A percentile compares a stretch with the other conserved stretches of the same genome.
Conservation (phyloP, 2,113 vertebrate species). For the Phaethon lepturus region DNA sequence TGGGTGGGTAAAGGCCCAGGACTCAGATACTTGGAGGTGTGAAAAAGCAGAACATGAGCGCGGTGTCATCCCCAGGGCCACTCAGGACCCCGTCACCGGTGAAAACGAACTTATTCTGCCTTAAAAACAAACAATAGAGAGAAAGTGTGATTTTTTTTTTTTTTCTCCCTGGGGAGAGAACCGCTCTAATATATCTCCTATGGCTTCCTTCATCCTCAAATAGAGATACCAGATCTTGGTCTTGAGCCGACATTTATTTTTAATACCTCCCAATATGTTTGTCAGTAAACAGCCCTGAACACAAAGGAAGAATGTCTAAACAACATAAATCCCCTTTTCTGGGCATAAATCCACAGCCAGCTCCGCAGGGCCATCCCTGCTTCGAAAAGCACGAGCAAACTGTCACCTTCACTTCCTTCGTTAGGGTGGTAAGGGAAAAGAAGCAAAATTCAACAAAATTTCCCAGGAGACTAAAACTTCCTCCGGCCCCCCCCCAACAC, state of each 20-base stretch:
- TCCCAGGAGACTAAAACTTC: not conserved
- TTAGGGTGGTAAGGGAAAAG: not conserved
- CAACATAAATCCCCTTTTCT: not conserved
- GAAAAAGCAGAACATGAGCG: not conserved
- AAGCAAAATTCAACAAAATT: not conserved
- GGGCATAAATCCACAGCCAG: not conserved
- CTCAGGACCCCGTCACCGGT: accelerated
- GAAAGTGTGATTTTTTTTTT: not conserved
- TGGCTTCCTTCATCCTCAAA: not conserved
- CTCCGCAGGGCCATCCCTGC: not conserved
- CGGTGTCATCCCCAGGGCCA: not conserved
- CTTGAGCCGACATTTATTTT: not conserved
- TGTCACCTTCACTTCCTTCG: not conserved
- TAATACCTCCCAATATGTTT: not conserved
- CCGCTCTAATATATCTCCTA: not conserved
- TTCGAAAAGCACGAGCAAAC: not conserved
- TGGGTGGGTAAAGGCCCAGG: accelerated
- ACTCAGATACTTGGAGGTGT: not conserved
- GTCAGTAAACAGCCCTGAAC: not conserved
- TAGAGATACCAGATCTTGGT: not conserved
- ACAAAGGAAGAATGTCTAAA: not conserved
- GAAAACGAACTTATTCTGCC: not conserved
- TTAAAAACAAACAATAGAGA: not conserved
- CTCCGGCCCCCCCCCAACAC: not conserved
- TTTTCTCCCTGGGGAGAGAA: accelerated